Base-by-base conservation (phyloP, 92 coral and sea anemone genomes). In the Phenganax subtilis region DNA sequence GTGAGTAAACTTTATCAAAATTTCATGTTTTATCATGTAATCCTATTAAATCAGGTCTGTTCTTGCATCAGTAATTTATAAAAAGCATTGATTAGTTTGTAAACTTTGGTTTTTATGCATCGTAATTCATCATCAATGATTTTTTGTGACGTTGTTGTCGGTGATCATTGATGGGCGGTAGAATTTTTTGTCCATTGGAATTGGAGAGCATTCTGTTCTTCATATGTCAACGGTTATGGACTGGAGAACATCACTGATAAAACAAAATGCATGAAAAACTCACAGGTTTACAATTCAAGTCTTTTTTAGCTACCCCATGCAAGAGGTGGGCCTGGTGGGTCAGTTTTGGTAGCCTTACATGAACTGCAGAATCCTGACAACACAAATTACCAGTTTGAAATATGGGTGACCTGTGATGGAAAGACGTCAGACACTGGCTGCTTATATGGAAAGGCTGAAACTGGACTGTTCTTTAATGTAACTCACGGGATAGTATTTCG, bases 321-420 rank as follows among this genome's bases (percentile, higher is more conserved):
- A 3, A 54, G 47, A 51, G 77, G 77, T 1, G 71, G 65, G 55
- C 61, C 74, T 65, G 83, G 60, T 8, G 83, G 83, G 30, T 47
- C 63, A 8, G 68, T 79, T 29, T 29, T 51, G 20, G 29, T 79
- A 12, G 37, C 11, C 8, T 30, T 79, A 37, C 17, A 51, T 25
- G 9, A 67, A 1, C 25, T 79, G 31, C 1, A 59, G 9, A 77
- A 60, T 44, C 12, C 30, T 0, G 25, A 15, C 11, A 63, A 53
- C 69, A 59, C 63, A 20, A 57, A 77, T 44, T 79, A 47, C 56
- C 60, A 62, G 74, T 52, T 79, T 12, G 54, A 63, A 30, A 79
- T 79, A 0, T 79, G 83, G 83, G 53, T 64, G 0, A 65, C 58
- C 7, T 79, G 83, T 16, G 83, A 79, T 54, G 62, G 74, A 4